These are phyloP conservation scores for Ptychadena robeensis DNA, from an alignment of 2,797 vertebrate genomes.

Conservation along the genomic window DNA sequence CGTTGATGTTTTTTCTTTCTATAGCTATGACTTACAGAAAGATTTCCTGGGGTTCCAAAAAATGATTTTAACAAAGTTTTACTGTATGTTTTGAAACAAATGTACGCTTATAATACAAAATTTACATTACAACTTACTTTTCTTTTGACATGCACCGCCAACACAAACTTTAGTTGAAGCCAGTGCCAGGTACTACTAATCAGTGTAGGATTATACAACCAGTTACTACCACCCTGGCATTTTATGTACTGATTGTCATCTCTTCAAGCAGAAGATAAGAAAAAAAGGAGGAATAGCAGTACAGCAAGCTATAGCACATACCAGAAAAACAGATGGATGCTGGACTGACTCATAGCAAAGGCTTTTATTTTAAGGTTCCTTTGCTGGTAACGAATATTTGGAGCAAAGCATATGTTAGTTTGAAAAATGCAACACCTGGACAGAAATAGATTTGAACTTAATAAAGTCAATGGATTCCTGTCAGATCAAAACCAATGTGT, in stretches of 20 bases:
- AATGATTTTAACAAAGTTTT: background rate
- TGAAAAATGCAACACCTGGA: constrained; percentile 21
- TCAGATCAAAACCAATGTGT: constrained; percentile 29
- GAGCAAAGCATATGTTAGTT: constrained; percentile 41
- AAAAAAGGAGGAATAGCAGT: background rate
- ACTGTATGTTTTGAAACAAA: constrained; percentile 17
- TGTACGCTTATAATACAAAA: background rate
- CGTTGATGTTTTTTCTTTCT: background rate
- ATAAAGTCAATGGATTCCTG: constrained; percentile 21
- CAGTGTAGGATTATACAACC: background rate
- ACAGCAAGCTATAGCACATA: background rate
- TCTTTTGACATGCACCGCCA: background rate
- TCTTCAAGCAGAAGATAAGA: constrained; percentile 1
- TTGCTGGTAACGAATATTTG: constrained; percentile 11
- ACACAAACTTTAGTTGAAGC: background rate
- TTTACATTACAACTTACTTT: background rate
- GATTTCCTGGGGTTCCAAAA: background rate
- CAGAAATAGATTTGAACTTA: constrained; percentile 28
- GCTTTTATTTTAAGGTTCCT: constrained; percentile 43
- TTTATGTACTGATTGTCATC: background rate
- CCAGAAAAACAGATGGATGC: constrained; percentile 41
- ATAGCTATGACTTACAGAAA: background rate
- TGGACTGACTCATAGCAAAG: constrained; percentile 39
- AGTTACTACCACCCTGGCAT: background rate
- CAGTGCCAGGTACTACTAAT: background rate